phyloP scores from a whole-genome alignment of 2,888 invertebrate genomes.

The Agrotis puta region DNA sequence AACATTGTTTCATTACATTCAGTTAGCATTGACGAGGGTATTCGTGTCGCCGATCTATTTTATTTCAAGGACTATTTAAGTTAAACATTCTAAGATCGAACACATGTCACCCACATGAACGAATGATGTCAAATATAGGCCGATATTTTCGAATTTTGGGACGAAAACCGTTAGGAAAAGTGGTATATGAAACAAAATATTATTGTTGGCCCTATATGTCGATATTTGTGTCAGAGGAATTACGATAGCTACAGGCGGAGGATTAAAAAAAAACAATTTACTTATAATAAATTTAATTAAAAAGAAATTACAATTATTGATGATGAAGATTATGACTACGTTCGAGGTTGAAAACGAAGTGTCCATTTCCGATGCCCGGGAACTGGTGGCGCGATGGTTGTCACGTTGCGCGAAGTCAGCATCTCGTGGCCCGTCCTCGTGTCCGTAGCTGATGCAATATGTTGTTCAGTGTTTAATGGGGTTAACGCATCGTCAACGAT shows the following conservation, averaged over 20 bases:
- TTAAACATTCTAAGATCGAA: constrained; percentile 13
- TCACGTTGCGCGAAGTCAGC: no score
- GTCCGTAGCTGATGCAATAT: no score
- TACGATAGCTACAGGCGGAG: no score
- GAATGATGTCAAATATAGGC: constrained; percentile 5
- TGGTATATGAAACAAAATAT: background rate
- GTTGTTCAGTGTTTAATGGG: no score
- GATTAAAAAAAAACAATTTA: no score
- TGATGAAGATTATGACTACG: background rate
- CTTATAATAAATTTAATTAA: no score
- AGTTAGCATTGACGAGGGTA: background rate
- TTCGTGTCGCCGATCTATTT: background rate
- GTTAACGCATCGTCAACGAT: background rate
- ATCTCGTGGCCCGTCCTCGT: no score
- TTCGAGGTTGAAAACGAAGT: background rate
- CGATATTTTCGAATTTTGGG: background rate
- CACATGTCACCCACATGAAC: constrained; percentile 13
- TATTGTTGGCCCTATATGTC: background rate
- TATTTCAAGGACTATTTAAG: constrained; percentile 3
- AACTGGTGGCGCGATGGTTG: no score
- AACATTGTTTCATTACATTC: background rate
- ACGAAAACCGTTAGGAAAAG: background rate
- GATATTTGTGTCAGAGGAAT: background rate
- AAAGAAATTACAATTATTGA: no score
- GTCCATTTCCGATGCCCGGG: background rate